Evolutionary conservation across 1,140 invertebrate species (phyloP), one percentile per base, ranked within the genome.

Genomic region (Orchesella cincta): DNA sequence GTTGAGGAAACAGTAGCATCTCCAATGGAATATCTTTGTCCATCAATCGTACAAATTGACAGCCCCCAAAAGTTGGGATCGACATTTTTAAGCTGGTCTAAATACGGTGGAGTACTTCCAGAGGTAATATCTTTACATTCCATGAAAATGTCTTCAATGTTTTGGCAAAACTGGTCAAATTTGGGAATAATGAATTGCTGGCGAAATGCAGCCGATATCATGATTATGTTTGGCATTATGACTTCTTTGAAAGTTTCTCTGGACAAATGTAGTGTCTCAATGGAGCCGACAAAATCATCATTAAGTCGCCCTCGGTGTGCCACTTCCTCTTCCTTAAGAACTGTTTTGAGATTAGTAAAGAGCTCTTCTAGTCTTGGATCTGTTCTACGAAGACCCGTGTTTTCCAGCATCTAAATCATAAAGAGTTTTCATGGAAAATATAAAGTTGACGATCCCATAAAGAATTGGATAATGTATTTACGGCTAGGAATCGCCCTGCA

Each of bases 81-180:
- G 83, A 93, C 93, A 79, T 94, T 87, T 0, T 95, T 93, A 81
- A 73, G 28, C 85, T 98, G 96, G 0, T 96, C 96, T 83, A 98
- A 98, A 84, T 98, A 98, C 46, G 90, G 90, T 1, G 96, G 96
- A 2, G 93, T 90, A 86, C 96, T 94, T 72, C 95, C 96, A 80
- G 91, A 88, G 0, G 89, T 92, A 81, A 95, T 94, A 26, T 90
- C 89, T 84, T 96, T 95, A 83, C 94, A 95, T 82, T 93, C 92
- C 91, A 92, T 93, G 84, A 96, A 98, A 85, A 98, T 93, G 80
- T 97, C 93, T 83, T 97, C 94, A 52, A 98, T 94, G 83, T 94
- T 90, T 83, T 93, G 92, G 12, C 92, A 92, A 84, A 99, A 98
- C 78, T 92, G 91, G 71, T 90, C 88, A 86, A 97, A 99, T 83